phyloP scores from a whole-genome alignment of 1,140 invertebrate genomes.

The Proctacanthus coquilletti region DNA sequence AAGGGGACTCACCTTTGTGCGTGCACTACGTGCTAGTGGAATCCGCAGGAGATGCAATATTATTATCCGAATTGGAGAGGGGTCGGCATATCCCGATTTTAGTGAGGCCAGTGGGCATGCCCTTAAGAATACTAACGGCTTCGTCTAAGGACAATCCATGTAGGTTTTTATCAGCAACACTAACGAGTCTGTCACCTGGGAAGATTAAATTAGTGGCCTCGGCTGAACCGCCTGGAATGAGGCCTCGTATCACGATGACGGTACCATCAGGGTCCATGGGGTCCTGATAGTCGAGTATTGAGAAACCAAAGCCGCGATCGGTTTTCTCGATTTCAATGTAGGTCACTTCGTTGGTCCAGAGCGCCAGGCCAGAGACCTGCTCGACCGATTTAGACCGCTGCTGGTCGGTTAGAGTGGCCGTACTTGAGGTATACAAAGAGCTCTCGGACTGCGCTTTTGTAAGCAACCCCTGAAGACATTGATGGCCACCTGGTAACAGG shows the following conservation, averaged over 20 bases:
- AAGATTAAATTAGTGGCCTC: conserved; percentile 76
- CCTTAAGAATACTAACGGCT: conserved; percentile 78
- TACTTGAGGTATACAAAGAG: conserved; percentile 58
- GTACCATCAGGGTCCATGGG: conserved; percentile 75
- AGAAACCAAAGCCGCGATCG: conserved; percentile 84
- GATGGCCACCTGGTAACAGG: conserved; percentile 58
- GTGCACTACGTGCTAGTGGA: conserved; percentile 26
- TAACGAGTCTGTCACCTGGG: conserved; percentile 79
- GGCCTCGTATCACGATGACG: conserved; percentile 84
- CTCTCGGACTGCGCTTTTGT: conserved; percentile 85
- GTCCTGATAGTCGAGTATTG: conserved; percentile 88
- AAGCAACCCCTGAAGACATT: conserved; percentile 42
- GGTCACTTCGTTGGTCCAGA: conserved; percentile 83
- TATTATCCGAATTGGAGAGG: conserved; percentile 38
- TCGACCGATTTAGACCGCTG: conserved; percentile 70
- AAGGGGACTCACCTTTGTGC: conserved; percentile 12
- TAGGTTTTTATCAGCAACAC: conserved; percentile 71
- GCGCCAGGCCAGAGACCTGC: conserved; percentile 74
- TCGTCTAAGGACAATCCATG: conserved; percentile 79
- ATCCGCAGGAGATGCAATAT: conserved; percentile 31
- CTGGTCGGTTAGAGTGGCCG: conserved; percentile 44
- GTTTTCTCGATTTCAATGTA: conserved; percentile 76
- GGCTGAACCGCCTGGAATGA: conserved; percentile 83
- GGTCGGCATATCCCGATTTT: conserved; percentile 75
- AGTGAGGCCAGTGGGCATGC: conserved; percentile 67